Percentiles rank a stretch among this genome's conserved stretches.
Conservation (phyloP, 2,888 invertebrate genomes). For the Morpho achilles region DNA sequence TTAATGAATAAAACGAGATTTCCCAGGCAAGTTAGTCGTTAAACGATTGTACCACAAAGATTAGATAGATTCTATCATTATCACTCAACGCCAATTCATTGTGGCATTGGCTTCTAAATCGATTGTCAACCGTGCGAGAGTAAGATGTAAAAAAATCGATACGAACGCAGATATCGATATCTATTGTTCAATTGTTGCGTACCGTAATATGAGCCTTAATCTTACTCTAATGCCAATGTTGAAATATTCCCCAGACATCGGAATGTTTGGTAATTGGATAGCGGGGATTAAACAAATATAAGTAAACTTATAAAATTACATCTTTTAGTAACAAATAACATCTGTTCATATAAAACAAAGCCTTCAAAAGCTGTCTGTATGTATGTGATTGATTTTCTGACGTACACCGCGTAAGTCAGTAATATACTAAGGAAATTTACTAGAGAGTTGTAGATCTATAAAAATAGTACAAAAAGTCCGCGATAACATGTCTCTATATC, state of each 20-base stretch:
- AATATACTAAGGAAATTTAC: no score
- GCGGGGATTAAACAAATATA: slow-evolving; percentile 10
- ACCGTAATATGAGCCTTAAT: slow-evolving; percentile 13
- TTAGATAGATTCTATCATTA: no score
- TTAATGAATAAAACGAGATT: neutral
- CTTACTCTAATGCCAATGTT: slow-evolving; percentile 11
- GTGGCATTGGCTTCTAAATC: slow-evolving; percentile 50
- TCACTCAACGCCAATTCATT: neutral
- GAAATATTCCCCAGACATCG: slow-evolving; percentile 19
- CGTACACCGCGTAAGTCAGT: no score
- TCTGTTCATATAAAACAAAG: no score
- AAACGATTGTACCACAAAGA: neutral
- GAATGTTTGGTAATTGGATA: slow-evolving; percentile 16
- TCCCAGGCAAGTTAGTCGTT: slow-evolving; percentile 5
- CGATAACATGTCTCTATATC: no score
- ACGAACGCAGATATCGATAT: slow-evolving; percentile 39
- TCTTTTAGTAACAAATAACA: no score
- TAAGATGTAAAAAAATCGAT: slow-evolving; percentile 43
- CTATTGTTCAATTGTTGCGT: slow-evolving; percentile 50
- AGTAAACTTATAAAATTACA: slow-evolving; percentile 7
- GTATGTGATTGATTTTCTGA: neutral
- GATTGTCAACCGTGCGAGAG: slow-evolving; percentile 40
- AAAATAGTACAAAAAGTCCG: no score
- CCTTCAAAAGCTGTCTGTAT: neutral
- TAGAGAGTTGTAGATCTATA: no score